Evolutionary conservation across 1,140 invertebrate species (phyloP).

Genomic region (Heliconius eleuchia): DNA sequence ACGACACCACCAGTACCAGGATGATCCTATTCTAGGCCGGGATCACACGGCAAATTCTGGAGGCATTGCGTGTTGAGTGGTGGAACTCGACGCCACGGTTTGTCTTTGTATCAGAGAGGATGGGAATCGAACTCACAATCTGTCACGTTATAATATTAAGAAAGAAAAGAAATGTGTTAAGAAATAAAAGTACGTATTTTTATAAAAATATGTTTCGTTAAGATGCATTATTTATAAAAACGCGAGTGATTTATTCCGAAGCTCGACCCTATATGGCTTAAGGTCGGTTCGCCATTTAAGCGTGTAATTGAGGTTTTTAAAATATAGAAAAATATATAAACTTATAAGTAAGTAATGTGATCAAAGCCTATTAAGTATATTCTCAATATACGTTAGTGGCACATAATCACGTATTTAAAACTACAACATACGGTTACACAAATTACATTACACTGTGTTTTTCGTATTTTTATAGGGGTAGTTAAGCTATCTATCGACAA

Average conservation of each 20-base stretch:
- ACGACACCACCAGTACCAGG: too few species aligned
- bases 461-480: too few species aligned
- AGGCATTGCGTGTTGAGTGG: too few species aligned
- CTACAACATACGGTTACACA: background rate
- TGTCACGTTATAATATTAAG: too few species aligned
- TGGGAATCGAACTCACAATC: too few species aligned
- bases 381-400: background rate
- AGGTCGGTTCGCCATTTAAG: slow-evolving; percentile 33
- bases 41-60: too few species aligned
- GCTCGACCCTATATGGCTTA: slow-evolving; percentile 14
- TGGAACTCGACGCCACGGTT: too few species aligned
- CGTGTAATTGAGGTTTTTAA: slow-evolving; percentile 46
- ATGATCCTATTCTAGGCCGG: too few species aligned
- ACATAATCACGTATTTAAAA: background rate
- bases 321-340: slow-evolving; percentile 5
- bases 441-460: too few species aligned
- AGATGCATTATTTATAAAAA: slow-evolving; percentile 8
- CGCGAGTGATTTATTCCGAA: slow-evolving; percentile 27
- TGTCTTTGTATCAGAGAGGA: too few species aligned
- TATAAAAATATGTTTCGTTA: background rate
- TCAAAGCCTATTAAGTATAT: slow-evolving; percentile 7
- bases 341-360: slow-evolving; percentile 1
- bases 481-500: too few species aligned
- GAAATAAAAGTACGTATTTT: background rate
- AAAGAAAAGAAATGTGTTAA: too few species aligned